These are phyloP conservation scores for Spea multiplicata DNA, from an alignment of 2,113 vertebrate species.

Conservation along the genomic window DNA sequence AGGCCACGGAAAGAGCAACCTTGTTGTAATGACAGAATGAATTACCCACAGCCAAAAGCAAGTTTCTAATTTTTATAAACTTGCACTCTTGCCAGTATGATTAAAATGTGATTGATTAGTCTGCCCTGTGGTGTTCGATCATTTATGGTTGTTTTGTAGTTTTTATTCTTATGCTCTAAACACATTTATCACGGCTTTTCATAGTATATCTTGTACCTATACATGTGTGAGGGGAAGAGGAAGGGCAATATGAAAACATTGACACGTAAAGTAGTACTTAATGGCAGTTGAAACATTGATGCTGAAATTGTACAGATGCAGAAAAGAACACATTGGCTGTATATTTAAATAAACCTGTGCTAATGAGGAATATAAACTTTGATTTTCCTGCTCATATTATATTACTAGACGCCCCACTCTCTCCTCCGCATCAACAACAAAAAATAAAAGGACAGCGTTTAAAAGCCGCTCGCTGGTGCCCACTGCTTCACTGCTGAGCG, in stretches of 20 bases:
- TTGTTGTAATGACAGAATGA: slow-evolving; percentile 39
- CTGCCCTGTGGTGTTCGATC: slow-evolving; percentile 34
- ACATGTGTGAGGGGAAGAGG: neutral
- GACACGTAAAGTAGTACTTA: neutral
- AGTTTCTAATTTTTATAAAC: slow-evolving; percentile 42
- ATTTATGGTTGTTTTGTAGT: slow-evolving; percentile 32
- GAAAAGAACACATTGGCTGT: too few relatives aligned
- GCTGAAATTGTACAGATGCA: too few relatives aligned
- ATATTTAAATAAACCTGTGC: too few relatives aligned
- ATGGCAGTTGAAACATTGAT: too few relatives aligned
- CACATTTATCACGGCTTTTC: neutral
- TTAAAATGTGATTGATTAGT: slow-evolving; percentile 43
- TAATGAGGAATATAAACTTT: too few relatives aligned
- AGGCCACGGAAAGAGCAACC: slow-evolving; percentile 41
- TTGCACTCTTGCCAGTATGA: slow-evolving; percentile 45
- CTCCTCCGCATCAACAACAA: too few relatives aligned
- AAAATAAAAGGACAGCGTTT: too few relatives aligned
- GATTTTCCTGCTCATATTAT: too few relatives aligned
- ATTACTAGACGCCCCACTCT: too few relatives aligned
- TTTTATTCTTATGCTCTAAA: slow-evolving; percentile 22
- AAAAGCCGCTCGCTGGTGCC: too few relatives aligned
- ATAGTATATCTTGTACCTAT: too few relatives aligned
- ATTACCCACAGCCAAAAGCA: slow-evolving; percentile 44
- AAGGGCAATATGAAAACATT: slow-evolving; percentile 9
- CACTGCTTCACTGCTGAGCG: too few relatives aligned